Base-by-base conservation (phyloP, 2,888 invertebrate genomes). In the Acrocyrtus sp. region DNA sequence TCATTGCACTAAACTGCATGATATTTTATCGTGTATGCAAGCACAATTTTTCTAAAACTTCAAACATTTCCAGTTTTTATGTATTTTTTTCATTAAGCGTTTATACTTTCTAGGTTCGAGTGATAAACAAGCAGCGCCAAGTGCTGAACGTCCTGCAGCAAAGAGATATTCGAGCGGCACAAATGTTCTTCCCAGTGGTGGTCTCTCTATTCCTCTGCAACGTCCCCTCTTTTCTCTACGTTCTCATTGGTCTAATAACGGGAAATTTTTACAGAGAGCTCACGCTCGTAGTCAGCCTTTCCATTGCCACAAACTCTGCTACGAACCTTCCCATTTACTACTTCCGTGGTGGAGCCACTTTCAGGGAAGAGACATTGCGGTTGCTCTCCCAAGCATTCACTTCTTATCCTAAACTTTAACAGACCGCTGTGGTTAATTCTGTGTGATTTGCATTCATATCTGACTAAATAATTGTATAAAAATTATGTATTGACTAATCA, bases 271-370 rank as follows among this genome's bases (percentile, higher is more conserved):
- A 43, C 21, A 19, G 67, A 5, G 67, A 67, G 12, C 27, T 41
- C 0, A 22, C 4, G 5, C 2, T 41, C 15, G 26, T 27, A 0
- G 2, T 27, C 0, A 19, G 5, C 10, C 22, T 67, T n/a, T 50
- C 22, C 12, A 10, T 51, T 26, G 26, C 51, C 0, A 4, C 58
- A 0, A 67, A 67, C 19, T 51, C 50, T 6, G n/a, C 29, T 1
- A 29, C 48, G 2, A 57, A 58, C n/a, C 2, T 67, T n/a, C 41
- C 51, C 6, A 67, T 67, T 51, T 67, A 67, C 39, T 67, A 67
- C 22, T 57, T 48, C 15, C 1, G 34, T 24, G 45, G 17, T 8
- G 34, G 34, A 34, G 1, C 6, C 10, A 15, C 43, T 0, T 65
- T 65, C 15, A 6, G 41, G 19, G 15, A 41, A 15, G 57, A 56